These are phyloP conservation scores for Progne subis DNA, from an alignment of 2,113 vertebrate species.

Conservation along the genomic window DNA sequence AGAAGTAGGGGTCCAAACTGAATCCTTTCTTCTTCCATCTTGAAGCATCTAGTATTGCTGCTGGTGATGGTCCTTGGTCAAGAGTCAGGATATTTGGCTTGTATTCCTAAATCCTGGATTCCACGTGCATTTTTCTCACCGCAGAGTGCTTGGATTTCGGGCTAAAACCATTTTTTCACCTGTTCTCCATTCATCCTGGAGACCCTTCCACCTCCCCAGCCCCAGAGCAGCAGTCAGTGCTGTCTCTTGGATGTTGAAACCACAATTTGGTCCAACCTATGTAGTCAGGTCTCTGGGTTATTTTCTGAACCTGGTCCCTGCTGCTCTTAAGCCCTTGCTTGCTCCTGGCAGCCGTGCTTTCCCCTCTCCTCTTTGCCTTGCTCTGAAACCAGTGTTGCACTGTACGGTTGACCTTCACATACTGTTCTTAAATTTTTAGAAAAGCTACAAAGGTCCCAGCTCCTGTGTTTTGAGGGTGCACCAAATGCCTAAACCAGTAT, in stretches of 20 bases:
- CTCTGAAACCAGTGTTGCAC: neutral
- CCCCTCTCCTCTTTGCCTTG: neutral
- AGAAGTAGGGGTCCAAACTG: neutral
- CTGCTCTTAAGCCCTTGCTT: neutral
- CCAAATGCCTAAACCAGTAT: neutral
- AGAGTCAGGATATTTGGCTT: neutral
- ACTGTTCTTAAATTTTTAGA: neutral
- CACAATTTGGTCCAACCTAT: neutral
- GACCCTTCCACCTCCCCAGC: neutral
- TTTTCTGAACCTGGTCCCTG: neutral
- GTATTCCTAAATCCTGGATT: neutral
- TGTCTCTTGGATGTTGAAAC: neutral
- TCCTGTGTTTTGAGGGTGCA: neutral
- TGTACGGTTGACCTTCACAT: neutral
- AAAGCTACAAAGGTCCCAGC: neutral
- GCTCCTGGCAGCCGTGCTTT: neutral
- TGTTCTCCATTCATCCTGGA: neutral
- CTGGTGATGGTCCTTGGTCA: neutral
- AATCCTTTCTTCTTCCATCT: neutral
- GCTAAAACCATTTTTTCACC: neutral
- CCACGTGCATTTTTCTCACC: neutral
- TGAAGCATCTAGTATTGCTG: neutral
- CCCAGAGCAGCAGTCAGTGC: rapidly evolving
- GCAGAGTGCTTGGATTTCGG: neutral
- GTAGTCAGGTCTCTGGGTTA: neutral